A percentile compares a stretch with the other conserved stretches of the same genome.
These are phyloP conservation scores for Apamea sordens DNA, from an alignment of 2,888 invertebrate species.

Conservation along the genomic window DNA sequence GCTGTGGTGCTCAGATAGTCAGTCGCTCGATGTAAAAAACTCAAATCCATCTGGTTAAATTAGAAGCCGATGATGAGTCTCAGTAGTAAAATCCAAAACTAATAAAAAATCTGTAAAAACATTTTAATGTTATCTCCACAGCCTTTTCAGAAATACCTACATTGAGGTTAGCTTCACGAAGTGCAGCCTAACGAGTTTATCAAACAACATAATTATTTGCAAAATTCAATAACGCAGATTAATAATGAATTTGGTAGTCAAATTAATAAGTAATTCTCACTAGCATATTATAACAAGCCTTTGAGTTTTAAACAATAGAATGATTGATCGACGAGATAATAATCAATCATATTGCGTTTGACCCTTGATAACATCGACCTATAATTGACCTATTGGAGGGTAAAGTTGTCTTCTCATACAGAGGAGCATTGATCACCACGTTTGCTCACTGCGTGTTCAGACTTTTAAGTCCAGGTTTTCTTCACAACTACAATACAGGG, in stretches of 20 bases:
- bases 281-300: neutral
- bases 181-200: neutral
- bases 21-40: neutral
- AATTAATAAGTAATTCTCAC: constrained; percentile 1
- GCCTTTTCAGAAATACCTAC: neutral
- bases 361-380: neutral
- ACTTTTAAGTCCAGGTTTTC: neutral
- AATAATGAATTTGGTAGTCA: neutral
- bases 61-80: neutral
- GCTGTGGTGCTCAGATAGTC: neutral
- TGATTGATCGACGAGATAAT: constrained; percentile 14
- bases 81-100: neutral
- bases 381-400: neutral
- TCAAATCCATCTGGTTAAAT: neutral
- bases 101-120: neutral
- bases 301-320: constrained; percentile 25
- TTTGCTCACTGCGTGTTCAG: neutral
- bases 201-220: neutral
- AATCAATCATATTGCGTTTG: constrained; percentile 18
- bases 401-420: neutral
- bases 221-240: neutral
- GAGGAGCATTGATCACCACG: neutral
- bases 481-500: neutral
- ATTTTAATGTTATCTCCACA: neutral
- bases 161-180: neutral